phyloP scores from a whole-genome alignment of 2,113 vertebrate genomes.

The Gymnocephalus cernua region DNA sequence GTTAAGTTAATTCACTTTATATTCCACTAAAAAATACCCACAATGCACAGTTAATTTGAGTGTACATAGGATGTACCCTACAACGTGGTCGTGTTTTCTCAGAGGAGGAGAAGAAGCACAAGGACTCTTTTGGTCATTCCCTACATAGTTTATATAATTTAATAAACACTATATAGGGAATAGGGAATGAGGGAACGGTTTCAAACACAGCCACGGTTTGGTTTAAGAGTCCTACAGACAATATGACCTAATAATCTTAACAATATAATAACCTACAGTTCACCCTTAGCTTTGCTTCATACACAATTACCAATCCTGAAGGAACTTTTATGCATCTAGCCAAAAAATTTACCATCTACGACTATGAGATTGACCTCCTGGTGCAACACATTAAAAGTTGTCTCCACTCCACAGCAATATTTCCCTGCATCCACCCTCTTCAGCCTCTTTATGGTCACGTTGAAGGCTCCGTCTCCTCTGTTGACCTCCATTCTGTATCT shows the following conservation, averaged over 20 bases:
- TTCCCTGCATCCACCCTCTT: constrained; percentile 46
- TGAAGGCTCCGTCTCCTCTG: constrained; percentile 43
- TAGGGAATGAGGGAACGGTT: no score
- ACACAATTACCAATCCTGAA: not conserved
- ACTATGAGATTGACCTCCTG: constrained; percentile 65
- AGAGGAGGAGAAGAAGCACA: no score
- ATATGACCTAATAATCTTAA: not conserved
- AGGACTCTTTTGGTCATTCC: no score
- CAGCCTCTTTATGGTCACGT: constrained; percentile 70
- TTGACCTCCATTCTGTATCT: constrained; percentile 63
- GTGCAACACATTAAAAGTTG: not conserved
- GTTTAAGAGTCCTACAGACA: not conserved
- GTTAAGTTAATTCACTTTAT: no score
- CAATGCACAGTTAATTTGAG: no score
- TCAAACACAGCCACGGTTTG: not conserved
- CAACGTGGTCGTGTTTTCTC: no score
- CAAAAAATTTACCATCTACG: constrained; percentile 45
- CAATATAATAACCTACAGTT: not conserved
- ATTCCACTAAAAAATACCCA: no score
- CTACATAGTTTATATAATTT: no score
- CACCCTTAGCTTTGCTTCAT: not conserved
- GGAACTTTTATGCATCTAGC: not conserved
- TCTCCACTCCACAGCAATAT: constrained; percentile 64
- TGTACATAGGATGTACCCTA: no score
- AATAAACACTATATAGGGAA: no score